These are phyloP conservation scores for Drosophila miranda DNA, from an alignment of 1,140 invertebrate genomes.

Conservation along the genomic window DNA sequence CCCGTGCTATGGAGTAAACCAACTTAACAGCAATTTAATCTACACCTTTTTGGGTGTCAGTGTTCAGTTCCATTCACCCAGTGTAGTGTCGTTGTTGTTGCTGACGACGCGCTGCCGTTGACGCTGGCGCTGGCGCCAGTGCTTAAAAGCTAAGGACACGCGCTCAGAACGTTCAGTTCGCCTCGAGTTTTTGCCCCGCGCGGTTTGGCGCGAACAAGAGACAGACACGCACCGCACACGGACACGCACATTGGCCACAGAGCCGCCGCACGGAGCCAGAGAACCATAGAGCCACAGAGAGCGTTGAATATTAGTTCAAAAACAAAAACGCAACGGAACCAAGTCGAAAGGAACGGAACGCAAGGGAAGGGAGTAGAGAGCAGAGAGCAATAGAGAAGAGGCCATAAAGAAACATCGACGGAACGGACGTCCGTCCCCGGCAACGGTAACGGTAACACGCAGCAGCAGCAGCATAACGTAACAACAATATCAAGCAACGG, in stretches of 20 bases:
- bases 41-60: constrained; percentile 43
- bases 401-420: constrained; percentile 20
- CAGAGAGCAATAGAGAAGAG: background rate
- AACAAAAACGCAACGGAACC: too few relatives aligned
- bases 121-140: constrained; percentile 46
- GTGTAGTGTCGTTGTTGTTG: constrained; percentile 35
- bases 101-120: constrained; percentile 20
- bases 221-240: constrained; percentile 4
- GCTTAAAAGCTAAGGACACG: constrained; percentile 78
- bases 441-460: constrained; percentile 12
- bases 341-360: background rate
- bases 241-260: constrained; percentile 6
- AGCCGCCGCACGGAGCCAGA: too few relatives aligned
- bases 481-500: constrained; percentile 10
- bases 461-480: constrained; percentile 17
- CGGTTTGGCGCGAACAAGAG: constrained; percentile 48
- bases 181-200: constrained; percentile 66
- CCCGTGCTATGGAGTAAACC: constrained; percentile 8
- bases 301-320: too few relatives aligned
- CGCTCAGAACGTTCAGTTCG: constrained; percentile 66
- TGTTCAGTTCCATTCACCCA: constrained; percentile 31
- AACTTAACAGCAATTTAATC: constrained; percentile 47
- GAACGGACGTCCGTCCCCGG: constrained; percentile 7
- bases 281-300: too few relatives aligned
- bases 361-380: background rate